Base-by-base conservation (phyloP, 2,797 vertebrate species). In the Schizothorax lantsangensis region DNA sequence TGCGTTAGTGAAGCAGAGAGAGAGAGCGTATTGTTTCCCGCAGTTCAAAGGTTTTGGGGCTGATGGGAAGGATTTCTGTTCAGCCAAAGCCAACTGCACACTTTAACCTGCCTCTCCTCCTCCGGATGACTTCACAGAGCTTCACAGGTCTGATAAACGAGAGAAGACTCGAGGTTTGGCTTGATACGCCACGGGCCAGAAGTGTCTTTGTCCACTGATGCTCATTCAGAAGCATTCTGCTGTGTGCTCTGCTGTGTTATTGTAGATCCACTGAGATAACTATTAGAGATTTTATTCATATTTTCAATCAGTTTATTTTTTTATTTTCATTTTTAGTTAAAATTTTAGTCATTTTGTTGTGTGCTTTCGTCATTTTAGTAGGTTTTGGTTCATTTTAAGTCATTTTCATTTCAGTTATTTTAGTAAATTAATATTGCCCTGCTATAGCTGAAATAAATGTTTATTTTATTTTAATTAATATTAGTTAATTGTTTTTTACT, bases 141-240 rank as follows among this genome's bases (percentile, higher is more conserved):
- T 93, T 94, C 94, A 94, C 94, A 92, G 91, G 89, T 88, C 92
- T 95, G 94, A 95, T 95, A 94, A 92, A 95, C 94, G 94, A 95
- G 93, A 43, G 9, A 9, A 23, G 79, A 9, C 23, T 81, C 17
- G 5, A 45, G 78, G 43, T 81, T 52, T 33, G 19, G 21, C 71
- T 23, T 38, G 57, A 11, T n/a, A n/a, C 4, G 45, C 64, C 33
- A 6, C 33, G 36, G 52, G 77, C 33, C 33, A 43, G 36, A 45
- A 36, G 11, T 38, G 43, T n/a, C n/a, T 74, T 73, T 43, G 38
- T 43, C 19, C 71, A 47, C 26, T 43, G 36, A 23, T 10, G 36
- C 7, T 43, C 69, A 12, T 19, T 43, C 69, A 71, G 19, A 74
- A 6, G 43, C 8, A 30, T 30, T 30, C 30, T 8, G 52, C 52